phyloP scores from a whole-genome alignment of 2,797 vertebrate genomes.

The Tauraco hartlaubi region DNA sequence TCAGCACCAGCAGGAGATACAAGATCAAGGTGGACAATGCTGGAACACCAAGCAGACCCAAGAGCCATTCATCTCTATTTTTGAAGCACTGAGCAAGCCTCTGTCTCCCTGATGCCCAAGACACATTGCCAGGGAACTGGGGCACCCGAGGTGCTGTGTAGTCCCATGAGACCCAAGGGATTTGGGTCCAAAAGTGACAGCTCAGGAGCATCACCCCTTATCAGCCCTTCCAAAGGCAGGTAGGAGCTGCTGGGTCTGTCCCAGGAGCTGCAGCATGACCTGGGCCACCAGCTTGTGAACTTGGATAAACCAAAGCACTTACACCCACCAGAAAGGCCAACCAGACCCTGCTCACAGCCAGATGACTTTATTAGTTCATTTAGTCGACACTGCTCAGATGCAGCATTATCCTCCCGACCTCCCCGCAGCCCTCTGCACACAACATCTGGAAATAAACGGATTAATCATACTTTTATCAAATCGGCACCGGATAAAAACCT shows the following conservation, averaged over 20 bases:
- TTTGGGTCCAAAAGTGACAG: background rate
- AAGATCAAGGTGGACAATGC: background rate
- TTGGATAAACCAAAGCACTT: background rate
- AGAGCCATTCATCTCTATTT: background rate
- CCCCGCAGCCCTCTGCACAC: background rate
- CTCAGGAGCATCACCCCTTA: background rate
- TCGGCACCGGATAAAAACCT: background rate
- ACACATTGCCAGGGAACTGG: background rate
- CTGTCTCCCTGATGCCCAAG: background rate
- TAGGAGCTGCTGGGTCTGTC: background rate
- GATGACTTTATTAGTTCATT: background rate
- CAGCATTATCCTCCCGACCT: background rate
- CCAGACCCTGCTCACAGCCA: background rate
- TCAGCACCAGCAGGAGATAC: background rate
- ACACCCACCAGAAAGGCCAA: background rate
- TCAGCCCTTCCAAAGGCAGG: background rate
- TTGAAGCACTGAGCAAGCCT: background rate
- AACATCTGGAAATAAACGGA: background rate
- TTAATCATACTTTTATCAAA: background rate
- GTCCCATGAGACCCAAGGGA: background rate
- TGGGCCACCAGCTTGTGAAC: background rate
- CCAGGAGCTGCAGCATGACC: background rate
- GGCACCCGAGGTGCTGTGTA: background rate
- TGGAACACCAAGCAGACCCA: background rate
- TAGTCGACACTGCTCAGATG: background rate